Percentiles rank a stretch among this genome's conserved stretches.
phyloP scores from a whole-genome alignment of 2,113 vertebrate genomes.

The Aptenodytes patagonicus region DNA sequence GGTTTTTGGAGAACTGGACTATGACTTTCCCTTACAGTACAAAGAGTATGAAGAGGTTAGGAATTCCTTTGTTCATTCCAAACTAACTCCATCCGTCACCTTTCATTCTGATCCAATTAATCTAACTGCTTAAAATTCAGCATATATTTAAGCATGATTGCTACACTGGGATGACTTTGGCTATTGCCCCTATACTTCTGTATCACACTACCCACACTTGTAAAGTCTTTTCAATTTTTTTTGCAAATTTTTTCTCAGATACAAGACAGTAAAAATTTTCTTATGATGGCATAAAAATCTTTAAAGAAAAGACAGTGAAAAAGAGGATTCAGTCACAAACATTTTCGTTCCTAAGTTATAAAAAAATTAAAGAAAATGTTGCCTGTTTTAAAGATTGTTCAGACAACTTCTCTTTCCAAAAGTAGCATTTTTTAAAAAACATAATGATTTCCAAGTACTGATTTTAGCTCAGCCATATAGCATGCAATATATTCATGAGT shows the following conservation, averaged over 20 bases:
- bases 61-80: neutral
- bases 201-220: neutral
- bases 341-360: neutral
- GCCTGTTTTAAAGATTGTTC: neutral
- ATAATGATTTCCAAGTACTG: neutral
- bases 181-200: neutral
- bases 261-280: neutral
- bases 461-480: neutral
- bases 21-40: neutral
- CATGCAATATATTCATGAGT: neutral
- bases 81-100: neutral
- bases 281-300: neutral
- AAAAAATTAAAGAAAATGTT: neutral
- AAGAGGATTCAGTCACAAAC: neutral
- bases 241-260: neutral
- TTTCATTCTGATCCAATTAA: neutral
- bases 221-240: neutral
- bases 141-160: neutral
- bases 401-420: neutral
- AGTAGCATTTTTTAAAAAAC: neutral
- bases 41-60: neutral
- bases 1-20: neutral
- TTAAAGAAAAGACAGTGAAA: neutral
- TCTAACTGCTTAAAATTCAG: neutral
- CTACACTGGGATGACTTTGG: neutral